Base-by-base conservation (phyloP, 2,888 invertebrate genomes). In the Azorinus chamasolen region DNA sequence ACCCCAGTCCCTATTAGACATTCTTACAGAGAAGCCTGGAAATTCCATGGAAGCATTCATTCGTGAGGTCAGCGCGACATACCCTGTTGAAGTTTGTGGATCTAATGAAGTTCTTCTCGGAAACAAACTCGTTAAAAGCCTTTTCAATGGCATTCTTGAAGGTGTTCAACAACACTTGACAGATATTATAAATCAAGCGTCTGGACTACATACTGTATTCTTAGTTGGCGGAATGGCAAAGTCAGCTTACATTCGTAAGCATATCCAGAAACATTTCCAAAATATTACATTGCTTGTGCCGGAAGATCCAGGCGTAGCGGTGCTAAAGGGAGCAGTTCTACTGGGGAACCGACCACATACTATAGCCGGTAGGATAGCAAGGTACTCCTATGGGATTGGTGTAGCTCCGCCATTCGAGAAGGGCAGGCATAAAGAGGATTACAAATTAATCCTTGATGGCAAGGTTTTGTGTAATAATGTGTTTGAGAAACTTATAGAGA, bases 381-480 rank as follows among this genome's bases (percentile, higher is more conserved):
- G n/a, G n/a, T n/a, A n/a, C n/a, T n/a, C n/a, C n/a, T n/a, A n/a
- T 25, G 69, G 69, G 1, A 41, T 69, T 20, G 61, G 54, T 25
- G 58, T 58, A 20, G 46, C 51, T 8, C 61, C 61, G 25, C 53
- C 37, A 22, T 69, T 69, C 18, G 53, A 61, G 14, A 24, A 16
- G 5, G 41, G 46, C 6, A 43, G 12, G 8, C 69, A 69, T 25
- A 45, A 39, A 6, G 53, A 27, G 16, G 61, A 53, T 2, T 58
- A 69, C 24, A 69, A 53, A 14, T 58, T 58, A 53, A 54, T 37
- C 41, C 32, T 50, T 18, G 69, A 69, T 46, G 69, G 51, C 22
- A 61, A 50, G 12, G 45, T 61, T 12, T 54, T 51, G 14, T 69
- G 69, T 37, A 43, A 51, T 4, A 58, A 69, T 20, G 39, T 69